Percentiles rank a stretch among this genome's conserved stretches.
These are phyloP conservation scores for Tenthredo distinguenda DNA, from an alignment of 2,888 invertebrate genomes.

Conservation along the genomic window DNA sequence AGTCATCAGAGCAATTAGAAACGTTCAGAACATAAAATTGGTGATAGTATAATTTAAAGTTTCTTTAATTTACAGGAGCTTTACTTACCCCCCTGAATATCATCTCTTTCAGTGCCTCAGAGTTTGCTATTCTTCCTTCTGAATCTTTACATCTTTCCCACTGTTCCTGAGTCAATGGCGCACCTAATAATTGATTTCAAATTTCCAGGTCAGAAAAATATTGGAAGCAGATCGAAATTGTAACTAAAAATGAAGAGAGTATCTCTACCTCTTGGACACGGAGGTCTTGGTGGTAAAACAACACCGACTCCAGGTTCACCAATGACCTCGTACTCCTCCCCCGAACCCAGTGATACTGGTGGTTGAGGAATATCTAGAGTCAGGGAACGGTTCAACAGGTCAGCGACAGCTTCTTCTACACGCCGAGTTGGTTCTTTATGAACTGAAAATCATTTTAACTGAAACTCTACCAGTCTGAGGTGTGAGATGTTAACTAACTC, in stretches of 20 bases:
- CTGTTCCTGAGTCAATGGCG: slow-evolving; percentile 87
- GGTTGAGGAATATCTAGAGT: slow-evolving; percentile 67
- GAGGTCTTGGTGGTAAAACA: slow-evolving; percentile 85
- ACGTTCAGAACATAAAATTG: neutral
- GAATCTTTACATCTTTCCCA: slow-evolving; percentile 91
- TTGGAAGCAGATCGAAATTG: neutral
- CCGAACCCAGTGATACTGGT: slow-evolving; percentile 77
- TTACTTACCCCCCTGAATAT: slow-evolving; percentile 93
- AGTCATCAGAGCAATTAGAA: slow-evolving; percentile 1
- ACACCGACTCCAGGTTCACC: slow-evolving; percentile 80
- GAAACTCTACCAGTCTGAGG: slow-evolving; percentile 26
- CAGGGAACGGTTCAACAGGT: slow-evolving; percentile 80
- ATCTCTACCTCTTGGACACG: slow-evolving; percentile 71
- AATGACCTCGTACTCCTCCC: slow-evolving; percentile 87
- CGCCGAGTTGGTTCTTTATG: slow-evolving; percentile 83
- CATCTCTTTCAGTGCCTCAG: slow-evolving; percentile 88
- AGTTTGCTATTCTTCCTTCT: slow-evolving; percentile 90
- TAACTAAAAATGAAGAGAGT: neutral
- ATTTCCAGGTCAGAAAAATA: neutral
- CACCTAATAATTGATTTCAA: slow-evolving; percentile 78
- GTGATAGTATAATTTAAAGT: neutral
- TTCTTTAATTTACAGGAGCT: neutral
- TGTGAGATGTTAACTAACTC: neutral
- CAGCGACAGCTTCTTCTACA: slow-evolving; percentile 83
- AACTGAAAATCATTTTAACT: slow-evolving; percentile 75